phyloP scores from a whole-genome alignment of 2,113 vertebrate species.

The Ellobius talpinus region DNA sequence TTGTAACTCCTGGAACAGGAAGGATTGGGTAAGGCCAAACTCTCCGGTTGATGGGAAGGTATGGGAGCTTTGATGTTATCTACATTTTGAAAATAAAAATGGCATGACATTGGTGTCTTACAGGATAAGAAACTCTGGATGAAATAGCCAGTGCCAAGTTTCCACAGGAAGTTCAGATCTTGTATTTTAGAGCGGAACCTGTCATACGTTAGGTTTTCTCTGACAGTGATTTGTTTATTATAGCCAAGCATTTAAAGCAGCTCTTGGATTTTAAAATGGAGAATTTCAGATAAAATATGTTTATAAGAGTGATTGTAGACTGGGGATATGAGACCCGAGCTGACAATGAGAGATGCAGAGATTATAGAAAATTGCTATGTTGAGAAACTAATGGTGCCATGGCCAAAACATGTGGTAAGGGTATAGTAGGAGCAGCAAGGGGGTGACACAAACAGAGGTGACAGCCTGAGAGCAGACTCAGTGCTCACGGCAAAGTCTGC shows the following conservation, averaged over 20 bases:
- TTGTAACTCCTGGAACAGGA: not conserved
- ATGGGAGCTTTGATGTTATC: not conserved
- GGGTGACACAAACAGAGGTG: not conserved
- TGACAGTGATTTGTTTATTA: not conserved
- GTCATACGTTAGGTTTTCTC: not conserved
- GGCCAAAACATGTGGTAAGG: not conserved
- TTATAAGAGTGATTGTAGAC: not conserved
- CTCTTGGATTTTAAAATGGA: conserved; percentile 10
- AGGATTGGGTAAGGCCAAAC: not conserved
- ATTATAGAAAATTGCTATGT: not conserved
- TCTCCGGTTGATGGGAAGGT: not conserved
- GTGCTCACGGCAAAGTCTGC: not conserved
- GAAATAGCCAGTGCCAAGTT: not conserved
- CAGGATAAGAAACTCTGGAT: not conserved
- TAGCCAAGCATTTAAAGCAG: not conserved
- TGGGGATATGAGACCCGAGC: not conserved
- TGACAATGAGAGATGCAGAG: not conserved
- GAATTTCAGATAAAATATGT: conserved; percentile 36
- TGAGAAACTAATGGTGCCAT: not conserved
- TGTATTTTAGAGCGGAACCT: conserved; percentile 20
- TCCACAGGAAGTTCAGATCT: not conserved
- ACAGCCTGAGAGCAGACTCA: not conserved
- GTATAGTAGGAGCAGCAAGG: not conserved
- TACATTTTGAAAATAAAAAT: not conserved
- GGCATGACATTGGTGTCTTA: not conserved